These are phyloP conservation scores for Mycetomoellerius zeteki DNA, from an alignment of 1,140 invertebrate species.

Conservation along the genomic window DNA sequence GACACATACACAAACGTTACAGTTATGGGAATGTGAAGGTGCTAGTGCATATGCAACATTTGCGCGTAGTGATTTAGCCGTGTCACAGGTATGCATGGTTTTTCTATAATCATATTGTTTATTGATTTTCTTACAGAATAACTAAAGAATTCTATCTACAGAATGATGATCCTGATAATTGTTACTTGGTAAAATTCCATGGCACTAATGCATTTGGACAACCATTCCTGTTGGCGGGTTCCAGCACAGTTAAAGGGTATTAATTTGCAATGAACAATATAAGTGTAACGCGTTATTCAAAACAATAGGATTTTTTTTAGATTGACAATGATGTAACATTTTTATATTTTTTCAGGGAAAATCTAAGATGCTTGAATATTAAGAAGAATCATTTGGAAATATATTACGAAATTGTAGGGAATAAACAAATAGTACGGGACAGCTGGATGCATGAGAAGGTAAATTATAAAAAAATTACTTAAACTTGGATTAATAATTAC, in stretches of 20 bases:
- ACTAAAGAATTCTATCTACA: constrained; percentile 76
- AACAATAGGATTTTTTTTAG: background rate
- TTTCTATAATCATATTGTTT: background rate
- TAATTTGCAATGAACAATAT: background rate
- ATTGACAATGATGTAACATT: constrained; percentile 5
- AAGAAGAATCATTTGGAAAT: constrained; percentile 87
- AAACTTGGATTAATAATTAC: constrained; percentile 20
- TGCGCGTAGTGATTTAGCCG: constrained; percentile 85
- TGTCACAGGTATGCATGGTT: constrained; percentile 70
- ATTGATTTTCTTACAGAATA: background rate
- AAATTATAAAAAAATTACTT: constrained; percentile 47
- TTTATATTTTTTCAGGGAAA: constrained; percentile 83
- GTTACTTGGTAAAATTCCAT: constrained; percentile 89
- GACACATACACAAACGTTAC: constrained; percentile 91
- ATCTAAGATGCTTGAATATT: constrained; percentile 88
- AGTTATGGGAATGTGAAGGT: constrained; percentile 90
- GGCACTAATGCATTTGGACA: constrained; percentile 76
- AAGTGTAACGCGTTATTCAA: background rate
- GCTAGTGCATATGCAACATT: constrained; percentile 88
- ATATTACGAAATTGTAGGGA: constrained; percentile 87
- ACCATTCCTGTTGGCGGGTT: constrained; percentile 89
- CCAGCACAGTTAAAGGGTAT: constrained; percentile 88
- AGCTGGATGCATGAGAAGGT: constrained; percentile 89
- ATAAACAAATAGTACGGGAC: constrained; percentile 90
- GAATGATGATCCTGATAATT: constrained; percentile 89